A percentile compares a stretch with the other conserved stretches of the same genome.
Evolutionary conservation across 2,888 invertebrate species (phyloP).

Genomic region (Dryobota labecula): DNA sequence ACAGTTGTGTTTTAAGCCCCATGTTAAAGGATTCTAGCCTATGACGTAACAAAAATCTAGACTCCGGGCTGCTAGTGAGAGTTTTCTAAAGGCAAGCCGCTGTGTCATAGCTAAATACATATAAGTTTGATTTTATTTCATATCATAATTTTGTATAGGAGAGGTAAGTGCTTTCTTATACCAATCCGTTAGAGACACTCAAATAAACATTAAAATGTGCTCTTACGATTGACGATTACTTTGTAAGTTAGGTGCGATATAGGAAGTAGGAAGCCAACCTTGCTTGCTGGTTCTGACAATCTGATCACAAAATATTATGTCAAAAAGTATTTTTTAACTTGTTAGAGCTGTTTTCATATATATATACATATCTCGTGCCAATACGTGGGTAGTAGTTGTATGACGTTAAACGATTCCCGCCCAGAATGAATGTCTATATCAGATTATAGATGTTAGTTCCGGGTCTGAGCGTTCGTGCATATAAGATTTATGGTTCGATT

Average conservation of each 20-base stretch:
- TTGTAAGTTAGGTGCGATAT: not conserved
- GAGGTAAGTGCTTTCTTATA: no score
- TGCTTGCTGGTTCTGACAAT: not conserved
- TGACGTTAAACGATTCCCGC: not conserved
- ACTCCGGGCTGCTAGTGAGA: not conserved
- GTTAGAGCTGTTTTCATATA: not conserved
- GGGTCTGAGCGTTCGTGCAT: slow-evolving; percentile 4
- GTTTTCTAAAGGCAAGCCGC: not conserved
- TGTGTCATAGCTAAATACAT: no score
- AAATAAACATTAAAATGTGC: not conserved
- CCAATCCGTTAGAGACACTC: no score
- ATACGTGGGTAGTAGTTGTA: not conserved
- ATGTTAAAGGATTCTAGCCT: not conserved
- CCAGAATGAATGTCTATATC: slow-evolving; percentile 11
- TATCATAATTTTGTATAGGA: no score
- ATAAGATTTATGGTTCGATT: slow-evolving; percentile 4
- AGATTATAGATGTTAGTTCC: slow-evolving; percentile 1
- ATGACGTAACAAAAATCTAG: no score
- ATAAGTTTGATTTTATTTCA: not conserved
- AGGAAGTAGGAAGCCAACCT: not conserved
- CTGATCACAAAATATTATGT: no score
- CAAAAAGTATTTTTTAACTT: no score
- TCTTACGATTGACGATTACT: not conserved
- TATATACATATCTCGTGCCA: not conserved
- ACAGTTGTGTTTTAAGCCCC: not conserved